A percentile compares a stretch with the other conserved stretches of the same genome.
These are phyloP conservation scores for Erpobdella octoculata DNA, from an alignment of 2,888 invertebrate species.

Conservation along the genomic window DNA sequence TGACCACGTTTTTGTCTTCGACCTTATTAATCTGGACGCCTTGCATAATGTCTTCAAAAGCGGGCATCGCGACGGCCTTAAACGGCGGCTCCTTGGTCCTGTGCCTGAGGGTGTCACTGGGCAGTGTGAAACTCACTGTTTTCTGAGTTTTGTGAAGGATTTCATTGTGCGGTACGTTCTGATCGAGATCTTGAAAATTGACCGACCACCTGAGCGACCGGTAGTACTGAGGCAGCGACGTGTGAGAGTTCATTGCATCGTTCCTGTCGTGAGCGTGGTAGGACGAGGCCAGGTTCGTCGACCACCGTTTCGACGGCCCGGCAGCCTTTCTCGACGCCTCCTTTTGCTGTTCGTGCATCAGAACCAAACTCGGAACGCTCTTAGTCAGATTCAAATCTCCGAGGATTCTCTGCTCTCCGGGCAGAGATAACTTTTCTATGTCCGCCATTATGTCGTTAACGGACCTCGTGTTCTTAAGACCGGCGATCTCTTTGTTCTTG, in stretches of 20 bases:
- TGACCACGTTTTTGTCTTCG: background rate
- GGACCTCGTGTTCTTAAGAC: constrained; percentile 31
- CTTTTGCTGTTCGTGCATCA: background rate
- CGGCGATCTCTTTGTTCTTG: constrained; percentile 24
- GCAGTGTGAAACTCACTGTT: background rate
- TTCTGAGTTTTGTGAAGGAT: background rate
- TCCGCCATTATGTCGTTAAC: constrained; percentile 18
- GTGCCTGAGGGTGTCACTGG: background rate
- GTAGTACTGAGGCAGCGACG: background rate
- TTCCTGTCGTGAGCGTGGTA: background rate
- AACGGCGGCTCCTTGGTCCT: background rate
- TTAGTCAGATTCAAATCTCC: constrained; percentile 10
- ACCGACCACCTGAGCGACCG: background rate
- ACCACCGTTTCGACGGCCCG: background rate
- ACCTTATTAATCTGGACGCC: background rate
- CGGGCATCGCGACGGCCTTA: background rate
- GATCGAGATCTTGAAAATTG: background rate
- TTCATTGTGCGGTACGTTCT: background rate
- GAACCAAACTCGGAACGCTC: constrained; percentile 12
- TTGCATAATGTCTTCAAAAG: constrained; percentile 6
- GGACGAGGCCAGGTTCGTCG: background rate
- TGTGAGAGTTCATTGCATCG: background rate
- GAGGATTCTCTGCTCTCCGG: background rate
- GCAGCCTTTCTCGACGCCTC: background rate
- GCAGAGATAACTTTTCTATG: constrained; percentile 14